Evolutionary conservation across 2,113 vertebrate species (phyloP), one percentile per base, ranked within the genome.

Genomic region (Corydoras sp.): DNA sequence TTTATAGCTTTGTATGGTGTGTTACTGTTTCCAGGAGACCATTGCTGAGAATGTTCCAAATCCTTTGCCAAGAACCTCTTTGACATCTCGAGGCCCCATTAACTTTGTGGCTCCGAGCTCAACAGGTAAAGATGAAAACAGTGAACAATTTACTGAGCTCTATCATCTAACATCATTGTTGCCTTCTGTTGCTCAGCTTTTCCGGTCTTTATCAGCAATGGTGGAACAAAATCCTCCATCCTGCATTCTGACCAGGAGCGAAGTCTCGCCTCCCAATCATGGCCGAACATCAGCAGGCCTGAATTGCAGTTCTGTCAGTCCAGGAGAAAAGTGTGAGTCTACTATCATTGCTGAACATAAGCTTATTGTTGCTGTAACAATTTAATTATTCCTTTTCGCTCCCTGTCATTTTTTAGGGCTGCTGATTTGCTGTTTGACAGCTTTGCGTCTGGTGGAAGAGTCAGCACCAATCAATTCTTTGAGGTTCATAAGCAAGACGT

Each of bases 401-500:
- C 4, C 35, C 35, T 8, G 53, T 65, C 48, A 11, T 58, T 72
- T 61, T 79, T 8, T 64, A 51, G 87, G 72, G 82, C 85, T 11
- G 84, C 85, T 59, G 85, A 88, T 24, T 79, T 88, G 9, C 72
- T 88, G 31, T 88, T 87, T 43, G 87, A 88, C 72, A 86, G 85
- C 69, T 88, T 88, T 51, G 81, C 83, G 3, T 84, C 81, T 0
- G 78, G 80, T 0, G 84, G 76, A 68, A 80, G 76, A 80, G 73
- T 88, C 2, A 80, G 73, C 71, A 77, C 79, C 71, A 80, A 62
- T 62, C 75, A 80, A 32, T 86, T 88, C 81, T 88, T 87, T 73
- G 87, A 88, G 84, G 87, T 88, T 83, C n/a, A 43, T 70, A 18
- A 49, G 35, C 62, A 55, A 15, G 10, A 10, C 31, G 48, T 31